A percentile compares a stretch with the other conserved stretches of the same genome.
Conservation (phyloP, 2,888 invertebrate species). For the Tortrix viridana region DNA sequence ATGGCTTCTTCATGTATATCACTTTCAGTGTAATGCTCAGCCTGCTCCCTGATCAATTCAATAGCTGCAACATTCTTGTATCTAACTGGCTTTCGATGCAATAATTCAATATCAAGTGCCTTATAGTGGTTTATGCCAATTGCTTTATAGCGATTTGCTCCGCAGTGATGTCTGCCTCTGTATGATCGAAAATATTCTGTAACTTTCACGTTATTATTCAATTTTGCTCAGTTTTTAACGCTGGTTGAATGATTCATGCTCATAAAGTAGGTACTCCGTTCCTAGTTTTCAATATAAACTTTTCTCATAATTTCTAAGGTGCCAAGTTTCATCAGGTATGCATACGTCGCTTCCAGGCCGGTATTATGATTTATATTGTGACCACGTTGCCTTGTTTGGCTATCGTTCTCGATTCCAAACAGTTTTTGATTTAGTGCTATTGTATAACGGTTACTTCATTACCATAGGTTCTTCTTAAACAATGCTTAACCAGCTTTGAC, state of each 20-base stretch:
- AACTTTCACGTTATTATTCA: no score
- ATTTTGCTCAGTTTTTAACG: neutral
- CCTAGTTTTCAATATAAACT: constrained; percentile 32
- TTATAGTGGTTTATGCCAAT: neutral
- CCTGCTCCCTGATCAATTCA: constrained; percentile 11
- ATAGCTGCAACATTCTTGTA: constrained; percentile 9
- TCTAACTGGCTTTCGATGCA: constrained; percentile 4
- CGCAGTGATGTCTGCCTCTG: neutral
- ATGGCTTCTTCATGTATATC: constrained; percentile 48
- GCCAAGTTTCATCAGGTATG: constrained; percentile 55
- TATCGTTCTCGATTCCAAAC: constrained; percentile 59
- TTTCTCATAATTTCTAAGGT: constrained; percentile 33
- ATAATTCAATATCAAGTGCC: neutral
- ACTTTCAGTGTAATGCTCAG: constrained; percentile 43
- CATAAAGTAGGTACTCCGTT: neutral
- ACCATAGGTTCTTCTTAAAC: constrained; percentile 38
- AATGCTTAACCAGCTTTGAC: constrained; percentile 35
- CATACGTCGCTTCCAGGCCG: constrained; percentile 54
- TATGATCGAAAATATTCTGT: no score
- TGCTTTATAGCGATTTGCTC: neutral
- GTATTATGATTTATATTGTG: constrained; percentile 66
- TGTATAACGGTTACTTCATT: constrained; percentile 48
- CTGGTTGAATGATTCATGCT: constrained; percentile 5
- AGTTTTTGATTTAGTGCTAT: constrained; percentile 64
- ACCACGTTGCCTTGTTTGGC: constrained; percentile 62